These are phyloP conservation scores for Cinara cedri DNA, from an alignment of 2,888 invertebrate genomes.

Conservation along the genomic window DNA sequence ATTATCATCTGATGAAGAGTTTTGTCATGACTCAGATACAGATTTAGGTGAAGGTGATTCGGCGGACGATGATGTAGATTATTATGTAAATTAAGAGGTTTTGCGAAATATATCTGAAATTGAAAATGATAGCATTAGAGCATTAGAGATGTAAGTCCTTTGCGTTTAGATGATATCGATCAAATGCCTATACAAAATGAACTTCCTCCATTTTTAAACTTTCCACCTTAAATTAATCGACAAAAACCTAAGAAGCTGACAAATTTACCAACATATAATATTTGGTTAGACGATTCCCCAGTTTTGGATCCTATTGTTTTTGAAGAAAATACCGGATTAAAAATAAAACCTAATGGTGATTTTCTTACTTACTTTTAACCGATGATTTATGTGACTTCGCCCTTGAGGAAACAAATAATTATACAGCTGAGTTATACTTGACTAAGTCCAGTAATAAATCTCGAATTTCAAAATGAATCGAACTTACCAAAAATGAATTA, in stretches of 20 bases:
- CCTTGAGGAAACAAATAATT: constrained; percentile 36
- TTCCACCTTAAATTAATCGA: neutral
- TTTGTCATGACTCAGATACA: neutral
- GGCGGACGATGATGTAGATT: neutral
- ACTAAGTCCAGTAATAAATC: constrained; percentile 22
- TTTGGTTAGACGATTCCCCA: neutral
- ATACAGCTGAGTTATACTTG: constrained; percentile 20
- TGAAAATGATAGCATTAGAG: neutral
- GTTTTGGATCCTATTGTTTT: constrained; percentile 5
- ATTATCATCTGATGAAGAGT: neutral
- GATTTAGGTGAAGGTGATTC: neutral
- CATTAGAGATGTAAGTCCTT: neutral
- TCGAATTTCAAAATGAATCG: constrained; percentile 11
- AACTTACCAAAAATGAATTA: neutral
- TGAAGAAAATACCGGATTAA: neutral
- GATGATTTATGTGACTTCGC: constrained; percentile 30
- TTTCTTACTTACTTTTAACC: constrained; percentile 1
- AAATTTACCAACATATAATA: constrained; percentile 3
- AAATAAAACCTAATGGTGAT: constrained; percentile 10
- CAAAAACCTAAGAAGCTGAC: neutral
- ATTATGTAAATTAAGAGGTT: neutral
- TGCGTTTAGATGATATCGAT: neutral
- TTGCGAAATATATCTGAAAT: neutral
- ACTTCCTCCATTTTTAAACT: neutral
- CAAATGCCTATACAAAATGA: neutral